phyloP scores from a whole-genome alignment of 2,888 invertebrate genomes.

The Pristionchus maxplancki region DNA sequence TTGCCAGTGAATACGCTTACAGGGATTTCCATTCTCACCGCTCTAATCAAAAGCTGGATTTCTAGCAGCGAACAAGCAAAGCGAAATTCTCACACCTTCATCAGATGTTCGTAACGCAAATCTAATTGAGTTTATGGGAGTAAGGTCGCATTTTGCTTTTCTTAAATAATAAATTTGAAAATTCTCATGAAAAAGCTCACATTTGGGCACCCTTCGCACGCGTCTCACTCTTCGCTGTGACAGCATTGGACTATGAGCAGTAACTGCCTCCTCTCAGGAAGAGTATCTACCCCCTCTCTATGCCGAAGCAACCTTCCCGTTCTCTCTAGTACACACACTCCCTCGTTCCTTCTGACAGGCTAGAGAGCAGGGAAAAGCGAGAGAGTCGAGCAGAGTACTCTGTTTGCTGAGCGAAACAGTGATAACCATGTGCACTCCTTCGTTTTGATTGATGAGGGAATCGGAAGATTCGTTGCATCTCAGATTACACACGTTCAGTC shows the following conservation, averaged over 20 bases:
- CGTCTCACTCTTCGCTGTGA: background rate
- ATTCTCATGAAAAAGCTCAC: too few species aligned
- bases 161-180: too few species aligned
- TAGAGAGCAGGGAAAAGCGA: background rate
- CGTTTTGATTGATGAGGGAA: slow-evolving; percentile 20
- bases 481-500: background rate
- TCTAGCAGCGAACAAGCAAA: too few species aligned
- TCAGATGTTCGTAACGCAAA: too few species aligned
- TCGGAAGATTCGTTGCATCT: background rate
- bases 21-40: too few species aligned
- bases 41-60: too few species aligned
- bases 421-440: background rate
- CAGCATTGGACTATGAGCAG: slow-evolving; percentile 32
- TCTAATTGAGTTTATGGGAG: too few species aligned
- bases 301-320: background rate
- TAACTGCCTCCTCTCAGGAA: background rate
- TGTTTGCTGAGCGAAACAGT: slow-evolving; percentile 34
- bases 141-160: too few species aligned
- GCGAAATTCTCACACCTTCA: too few species aligned
- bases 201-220: background rate
- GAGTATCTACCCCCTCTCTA: background rate
- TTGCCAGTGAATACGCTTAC: too few species aligned
- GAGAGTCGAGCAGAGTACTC: background rate
- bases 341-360: background rate
- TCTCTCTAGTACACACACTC: background rate